Evolutionary conservation across 1,140 invertebrate species (phyloP).

Genomic region (Drosophila auraria): DNA sequence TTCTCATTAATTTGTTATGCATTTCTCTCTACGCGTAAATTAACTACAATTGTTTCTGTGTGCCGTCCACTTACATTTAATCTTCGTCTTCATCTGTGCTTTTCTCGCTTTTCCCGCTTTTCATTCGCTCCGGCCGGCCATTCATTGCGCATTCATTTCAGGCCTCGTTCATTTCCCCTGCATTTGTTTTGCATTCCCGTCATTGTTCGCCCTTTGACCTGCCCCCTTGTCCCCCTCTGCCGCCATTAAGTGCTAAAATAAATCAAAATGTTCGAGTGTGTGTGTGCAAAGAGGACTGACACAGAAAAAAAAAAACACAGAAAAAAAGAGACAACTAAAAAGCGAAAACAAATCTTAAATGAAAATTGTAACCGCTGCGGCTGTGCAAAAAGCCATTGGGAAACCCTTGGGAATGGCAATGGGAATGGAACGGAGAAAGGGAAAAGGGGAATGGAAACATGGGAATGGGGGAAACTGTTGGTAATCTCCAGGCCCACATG

Average conservation of each 20-base stretch:
- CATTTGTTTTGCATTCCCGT: slow-evolving; percentile 59
- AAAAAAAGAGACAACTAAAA: slow-evolving; percentile 33
- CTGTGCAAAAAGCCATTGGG: slow-evolving; percentile 52
- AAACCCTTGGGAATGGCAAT: slow-evolving; percentile 42
- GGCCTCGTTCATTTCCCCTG: slow-evolving; percentile 62
- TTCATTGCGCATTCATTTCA: slow-evolving; percentile 63
- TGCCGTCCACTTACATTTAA: slow-evolving; percentile 75
- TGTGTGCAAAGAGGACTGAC: slow-evolving; percentile 24
- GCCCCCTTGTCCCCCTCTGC: slow-evolving; percentile 12
- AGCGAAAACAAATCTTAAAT: slow-evolving; percentile 78
- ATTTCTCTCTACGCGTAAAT: slow-evolving; percentile 73
- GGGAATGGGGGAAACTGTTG: slow-evolving; percentile 24
- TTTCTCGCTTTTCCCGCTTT: slow-evolving; percentile 40
- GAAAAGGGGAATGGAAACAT: neutral
- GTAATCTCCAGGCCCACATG: slow-evolving; percentile 63
- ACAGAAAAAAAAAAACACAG: slow-evolving; percentile 6
- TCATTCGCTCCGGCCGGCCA: slow-evolving; percentile 59
- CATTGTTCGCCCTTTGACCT: slow-evolving; percentile 33
- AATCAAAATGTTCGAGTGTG: slow-evolving; percentile 67
- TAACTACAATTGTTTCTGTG: slow-evolving; percentile 79
- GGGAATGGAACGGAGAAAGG: slow-evolving; percentile 20
- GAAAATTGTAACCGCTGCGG: slow-evolving; percentile 75
- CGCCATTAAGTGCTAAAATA: slow-evolving; percentile 74
- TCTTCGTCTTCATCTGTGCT: slow-evolving; percentile 64
- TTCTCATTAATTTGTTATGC: slow-evolving; percentile 79